Percentiles rank a stretch among this genome's conserved stretches.
These are phyloP conservation scores for Hylaeus anthracinus DNA, from an alignment of 1,140 invertebrate genomes.

Conservation along the genomic window DNA sequence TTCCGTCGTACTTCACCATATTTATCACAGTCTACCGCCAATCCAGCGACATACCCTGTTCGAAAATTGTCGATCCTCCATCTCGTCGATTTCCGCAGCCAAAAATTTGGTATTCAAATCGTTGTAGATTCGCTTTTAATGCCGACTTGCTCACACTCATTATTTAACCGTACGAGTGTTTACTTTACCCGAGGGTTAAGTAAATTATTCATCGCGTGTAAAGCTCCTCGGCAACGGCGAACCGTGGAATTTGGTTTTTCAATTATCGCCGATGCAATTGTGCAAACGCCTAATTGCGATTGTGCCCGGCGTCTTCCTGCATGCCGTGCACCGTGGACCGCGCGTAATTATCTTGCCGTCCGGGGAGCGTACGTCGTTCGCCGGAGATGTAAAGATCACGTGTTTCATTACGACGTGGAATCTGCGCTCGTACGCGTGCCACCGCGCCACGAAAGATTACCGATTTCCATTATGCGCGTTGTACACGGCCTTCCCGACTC, in stretches of 20 bases:
- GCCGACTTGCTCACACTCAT: no score
- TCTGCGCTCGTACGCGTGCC: neutral
- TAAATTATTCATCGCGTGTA: no score
- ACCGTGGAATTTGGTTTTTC: slow-evolving; percentile 24
- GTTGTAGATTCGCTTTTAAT: no score
- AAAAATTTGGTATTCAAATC: no score
- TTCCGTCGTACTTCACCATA: no score
- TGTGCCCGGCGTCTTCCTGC: slow-evolving; percentile 8
- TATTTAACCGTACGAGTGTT: no score
- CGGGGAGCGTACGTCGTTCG: neutral
- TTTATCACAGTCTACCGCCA: no score
- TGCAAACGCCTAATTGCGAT: slow-evolving; percentile 44
- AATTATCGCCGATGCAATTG: slow-evolving; percentile 38
- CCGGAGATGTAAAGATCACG: slow-evolving; percentile 33
- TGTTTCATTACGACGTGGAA: slow-evolving; percentile 33
- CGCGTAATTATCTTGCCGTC: slow-evolving; percentile 36
- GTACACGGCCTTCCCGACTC: neutral
- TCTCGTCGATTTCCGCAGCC: no score
- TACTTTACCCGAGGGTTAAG: no score
- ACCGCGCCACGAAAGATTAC: neutral
- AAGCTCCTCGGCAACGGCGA: no score
- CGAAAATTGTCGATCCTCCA: no score
- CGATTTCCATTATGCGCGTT: slow-evolving; percentile 19
- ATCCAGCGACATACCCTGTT: no score
- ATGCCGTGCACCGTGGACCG: neutral